A percentile compares a stretch with the other conserved stretches of the same genome.
Conservation (phyloP, 2,797 vertebrate species). For the Hapalemur alaotrensis region DNA sequence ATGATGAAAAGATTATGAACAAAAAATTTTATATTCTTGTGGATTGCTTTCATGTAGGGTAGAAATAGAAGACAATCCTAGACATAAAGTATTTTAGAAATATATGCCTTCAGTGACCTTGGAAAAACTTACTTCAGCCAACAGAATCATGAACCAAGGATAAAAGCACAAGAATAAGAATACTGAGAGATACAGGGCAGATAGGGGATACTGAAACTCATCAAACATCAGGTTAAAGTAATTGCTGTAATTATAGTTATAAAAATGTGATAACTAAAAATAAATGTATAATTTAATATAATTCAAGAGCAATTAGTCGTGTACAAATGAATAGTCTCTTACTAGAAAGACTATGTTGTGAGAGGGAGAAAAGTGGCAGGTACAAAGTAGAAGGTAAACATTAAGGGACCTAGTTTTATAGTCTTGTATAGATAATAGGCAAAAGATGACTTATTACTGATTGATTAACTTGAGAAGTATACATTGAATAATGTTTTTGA, state of each 20-base stretch:
- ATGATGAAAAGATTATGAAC: slow-evolving; percentile 22
- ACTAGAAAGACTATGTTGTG: neutral
- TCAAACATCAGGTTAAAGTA: neutral
- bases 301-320: neutral
- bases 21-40: slow-evolving; percentile 29
- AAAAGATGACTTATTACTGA: neutral
- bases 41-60: neutral
- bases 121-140: neutral
- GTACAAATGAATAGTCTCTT: neutral
- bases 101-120: neutral
- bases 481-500: neutral
- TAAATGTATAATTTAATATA: neutral
- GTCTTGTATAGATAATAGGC: neutral
- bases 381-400: neutral
- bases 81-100: slow-evolving; percentile 36
- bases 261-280: neutral
- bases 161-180: neutral
- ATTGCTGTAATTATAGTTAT: neutral
- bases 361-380: neutral
- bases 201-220: neutral
- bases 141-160: neutral
- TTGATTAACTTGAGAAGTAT: neutral
- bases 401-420: neutral
- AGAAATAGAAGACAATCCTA: slow-evolving; percentile 24
- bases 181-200: neutral